Base-by-base conservation (phyloP, 1,140 invertebrate species). In the Venturia canescens region DNA sequence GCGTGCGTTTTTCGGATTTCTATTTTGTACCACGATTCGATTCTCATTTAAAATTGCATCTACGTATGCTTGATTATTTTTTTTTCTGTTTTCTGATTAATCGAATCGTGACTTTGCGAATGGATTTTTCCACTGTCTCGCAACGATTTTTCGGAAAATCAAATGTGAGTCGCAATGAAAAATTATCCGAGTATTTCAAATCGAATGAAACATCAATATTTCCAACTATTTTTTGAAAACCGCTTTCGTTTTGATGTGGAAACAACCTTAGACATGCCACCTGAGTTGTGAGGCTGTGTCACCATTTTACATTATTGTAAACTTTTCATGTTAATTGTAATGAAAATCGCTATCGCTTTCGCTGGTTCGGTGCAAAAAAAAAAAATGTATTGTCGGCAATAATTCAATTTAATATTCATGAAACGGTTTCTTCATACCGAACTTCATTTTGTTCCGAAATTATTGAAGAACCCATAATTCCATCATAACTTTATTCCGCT, bases 351-450 rank as follows among this genome's bases (percentile, higher is more conserved):
- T 57, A 57, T 23, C 53, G 18, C 21, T 53, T 15, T 53, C n/a
- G 53, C n/a, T 18, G 53, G 4, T 57, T 57, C 53, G n/a, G 53
- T 57, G 53, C 53, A 57, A 57, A 57, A n/a, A 57, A 57, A 57
- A 57, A 57, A n/a, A 21, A 2, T 7, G 6, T 57, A 57, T 0
- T n/a, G 2, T 4, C 6, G 2, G 21, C n/a, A 23, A 16, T 6
- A 6, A 57, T 13, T n/a, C 18, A 57, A 57, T 21, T 57, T 5
- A 57, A 57, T 57, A 57, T 57, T 23, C 53, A 57, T 57, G 21
- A 57, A 16, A 57, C 53, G 3, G n/a, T n/a, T 53, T n/a, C n/a
- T 2, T 53, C 50, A 53, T 4, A 1, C 1, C n/a, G 13, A 15
- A 53, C 15, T 53, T 53, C 11, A 53, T 13, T 3, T 16, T 16